These are phyloP conservation scores for Tridacna crocea DNA, from an alignment of 2,888 invertebrate species.

Conservation along the genomic window DNA sequence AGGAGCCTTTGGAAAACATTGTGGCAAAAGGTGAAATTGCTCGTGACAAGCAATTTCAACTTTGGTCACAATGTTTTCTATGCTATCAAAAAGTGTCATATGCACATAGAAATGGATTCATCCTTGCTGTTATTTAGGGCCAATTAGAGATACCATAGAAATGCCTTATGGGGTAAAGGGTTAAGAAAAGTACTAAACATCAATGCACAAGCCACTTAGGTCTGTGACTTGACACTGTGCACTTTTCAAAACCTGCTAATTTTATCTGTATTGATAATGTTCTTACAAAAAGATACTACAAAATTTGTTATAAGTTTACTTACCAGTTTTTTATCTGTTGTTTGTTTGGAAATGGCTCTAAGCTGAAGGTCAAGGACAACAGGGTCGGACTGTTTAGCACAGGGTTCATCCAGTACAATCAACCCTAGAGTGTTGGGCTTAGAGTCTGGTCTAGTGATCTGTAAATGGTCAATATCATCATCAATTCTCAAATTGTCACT, in stretches of 20 bases:
- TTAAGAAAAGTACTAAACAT: not conserved
- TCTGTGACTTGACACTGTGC: not conserved
- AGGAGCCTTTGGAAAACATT: not conserved
- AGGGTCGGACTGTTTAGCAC: slow-evolving; percentile 94
- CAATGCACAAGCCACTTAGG: not conserved
- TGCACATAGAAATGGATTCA: too few species aligned
- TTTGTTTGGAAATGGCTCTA: slow-evolving; percentile 90
- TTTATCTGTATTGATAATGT: too few species aligned
- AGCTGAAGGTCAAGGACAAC: slow-evolving; percentile 92
- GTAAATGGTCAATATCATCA: slow-evolving; percentile 6
- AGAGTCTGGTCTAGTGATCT: slow-evolving; percentile 89
- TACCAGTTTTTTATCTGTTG: slow-evolving; percentile 87
- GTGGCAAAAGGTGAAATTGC: not conserved
- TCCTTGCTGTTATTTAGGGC: too few species aligned
- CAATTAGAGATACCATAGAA: too few species aligned
- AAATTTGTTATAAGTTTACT: slow-evolving; percentile 30
- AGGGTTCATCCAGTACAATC: slow-evolving; percentile 96
- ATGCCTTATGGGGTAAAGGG: too few species aligned
- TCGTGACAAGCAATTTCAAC: not conserved
- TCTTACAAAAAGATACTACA: not conserved
- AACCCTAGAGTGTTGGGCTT: slow-evolving; percentile 89
- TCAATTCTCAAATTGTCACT: too few species aligned
- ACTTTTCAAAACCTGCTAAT: too few species aligned
- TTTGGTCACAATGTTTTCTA: not conserved
- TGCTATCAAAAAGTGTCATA: too few species aligned